Evolutionary conservation across 2,888 invertebrate genomes (phyloP), one percentile per base, ranked within the genome.

Genomic region (Willowsia nigromaculata): DNA sequence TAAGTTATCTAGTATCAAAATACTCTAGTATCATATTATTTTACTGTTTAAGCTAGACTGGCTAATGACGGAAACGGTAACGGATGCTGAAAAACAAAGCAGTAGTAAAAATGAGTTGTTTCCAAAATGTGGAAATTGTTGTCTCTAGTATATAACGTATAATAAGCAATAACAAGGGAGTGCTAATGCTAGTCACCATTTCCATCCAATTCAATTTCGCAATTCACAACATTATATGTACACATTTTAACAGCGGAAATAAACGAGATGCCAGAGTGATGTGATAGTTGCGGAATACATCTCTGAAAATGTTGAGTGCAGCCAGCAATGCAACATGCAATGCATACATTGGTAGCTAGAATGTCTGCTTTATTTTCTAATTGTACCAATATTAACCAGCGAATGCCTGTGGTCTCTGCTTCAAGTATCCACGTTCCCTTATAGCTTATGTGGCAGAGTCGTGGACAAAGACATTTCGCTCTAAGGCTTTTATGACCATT

Each of bases 381-480:
- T 74, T 74, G 6, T 50, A 4, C 25, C 62, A 62, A 53, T 78
- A 30, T 33, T 4, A 40, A 47, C 37, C 43, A 43, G 25, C 40
- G 15, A n/a, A 62, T 81, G 43, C n/a, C 33, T 59, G 50, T 30
- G 37, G 40, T 80, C 37, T 40, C 1, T 27, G 25, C 13, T 74
- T 27, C 3, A 68, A 15, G 47, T 30, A 71, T 13, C 13, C 18
- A 65, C 37, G 13, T 59, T 62, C 62, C 25, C 56, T 65, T 65
- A 3, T n/a, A 27, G 5, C 22, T 59, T 68, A 53, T 3, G 22
- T 11, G 25, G 33, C 53, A 74, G n/a, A n/a, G n/a, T n/a, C n/a
- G n/a, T 80, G 86, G 50, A 80, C 80, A 81, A 47, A 80, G 86
- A 80, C 86, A 86, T 80, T 86, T 80, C 68, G 50, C 86, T 86